Percentiles rank a stretch among this genome's conserved stretches.
These are phyloP conservation scores for Amazona vittata DNA, from an alignment of 2,113 vertebrate genomes.

Conservation along the genomic window DNA sequence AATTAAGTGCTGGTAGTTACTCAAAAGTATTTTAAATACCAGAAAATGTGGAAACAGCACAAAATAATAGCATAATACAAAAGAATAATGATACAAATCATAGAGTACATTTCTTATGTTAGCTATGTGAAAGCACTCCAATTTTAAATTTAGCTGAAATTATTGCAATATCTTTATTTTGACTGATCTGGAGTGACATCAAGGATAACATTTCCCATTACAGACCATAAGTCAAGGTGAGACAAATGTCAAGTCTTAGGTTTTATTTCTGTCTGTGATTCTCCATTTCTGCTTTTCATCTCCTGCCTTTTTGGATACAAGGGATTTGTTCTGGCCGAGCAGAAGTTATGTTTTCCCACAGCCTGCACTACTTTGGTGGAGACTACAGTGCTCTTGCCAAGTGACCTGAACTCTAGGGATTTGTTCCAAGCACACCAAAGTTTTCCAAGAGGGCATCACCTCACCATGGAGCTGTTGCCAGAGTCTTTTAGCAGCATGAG, in stretches of 20 bases:
- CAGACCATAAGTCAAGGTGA: not conserved
- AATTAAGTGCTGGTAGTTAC: not conserved
- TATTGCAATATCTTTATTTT: not conserved
- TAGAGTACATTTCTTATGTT: not conserved
- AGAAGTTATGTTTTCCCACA: slow-evolving; percentile 6
- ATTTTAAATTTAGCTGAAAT: not conserved
- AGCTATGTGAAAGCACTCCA: not conserved
- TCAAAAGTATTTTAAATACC: not conserved
- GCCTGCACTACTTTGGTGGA: not conserved
- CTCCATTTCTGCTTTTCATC: not conserved
- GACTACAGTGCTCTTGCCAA: not conserved
- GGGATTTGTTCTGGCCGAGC: not conserved
- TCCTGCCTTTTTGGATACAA: not conserved
- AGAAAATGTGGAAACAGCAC: not conserved
- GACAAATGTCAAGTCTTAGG: not conserved
- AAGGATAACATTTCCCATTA: not conserved
- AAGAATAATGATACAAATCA: not conserved
- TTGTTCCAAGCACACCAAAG: not conserved
- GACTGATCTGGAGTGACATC: not conserved
- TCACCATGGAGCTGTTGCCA: not conserved
- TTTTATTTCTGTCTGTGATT: not conserved
- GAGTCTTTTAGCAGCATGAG: not conserved
- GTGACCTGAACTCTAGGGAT: not conserved
- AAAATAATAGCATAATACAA: not conserved
- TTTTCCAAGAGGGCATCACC: not conserved